Evolutionary conservation across 2,797 vertebrate species (phyloP).

Genomic region (Fundulus diaphanus): DNA sequence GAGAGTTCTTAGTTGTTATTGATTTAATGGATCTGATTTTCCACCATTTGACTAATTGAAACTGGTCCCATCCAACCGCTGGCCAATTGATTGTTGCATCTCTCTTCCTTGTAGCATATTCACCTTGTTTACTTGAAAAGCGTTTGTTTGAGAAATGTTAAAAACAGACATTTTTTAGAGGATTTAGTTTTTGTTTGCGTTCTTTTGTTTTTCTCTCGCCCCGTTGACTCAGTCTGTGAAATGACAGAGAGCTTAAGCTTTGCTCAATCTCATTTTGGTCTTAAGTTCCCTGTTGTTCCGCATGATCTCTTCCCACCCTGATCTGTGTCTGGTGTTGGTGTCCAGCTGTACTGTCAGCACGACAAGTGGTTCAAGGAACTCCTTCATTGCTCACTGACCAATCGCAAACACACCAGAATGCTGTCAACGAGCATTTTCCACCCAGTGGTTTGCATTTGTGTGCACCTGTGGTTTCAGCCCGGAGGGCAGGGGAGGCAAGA

Average conservation of each 20-base stretch:
- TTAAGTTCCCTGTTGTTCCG: conserved; percentile 59
- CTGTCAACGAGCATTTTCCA: conserved; percentile 78
- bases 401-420: conserved; percentile 75
- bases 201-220: conserved; percentile 14
- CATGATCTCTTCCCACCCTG: conserved; percentile 66
- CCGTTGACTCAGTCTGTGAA: conserved; percentile 39
- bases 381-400: conserved; percentile 82
- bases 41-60: background rate
- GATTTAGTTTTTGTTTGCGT: conserved; percentile 27
- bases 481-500: conserved; percentile 56
- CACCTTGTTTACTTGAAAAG: conserved; percentile 17
- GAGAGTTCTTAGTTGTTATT: background rate
- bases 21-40: background rate
- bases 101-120: background rate
- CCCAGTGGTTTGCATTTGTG: conserved; percentile 75
- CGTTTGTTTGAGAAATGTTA: conserved; percentile 27
- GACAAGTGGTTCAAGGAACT: conserved; percentile 79
- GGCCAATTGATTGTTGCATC: background rate
- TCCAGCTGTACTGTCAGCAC: conserved; percentile 79
- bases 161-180: conserved; percentile 12
- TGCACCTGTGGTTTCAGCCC: conserved; percentile 76
- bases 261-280: conserved; percentile 67
- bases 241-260: conserved; percentile 64
- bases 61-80: background rate
- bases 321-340: conserved; percentile 64